Evolutionary conservation across 2,888 invertebrate species (phyloP), one percentile per base, ranked within the genome.

Genomic region (Acronicta alni): DNA sequence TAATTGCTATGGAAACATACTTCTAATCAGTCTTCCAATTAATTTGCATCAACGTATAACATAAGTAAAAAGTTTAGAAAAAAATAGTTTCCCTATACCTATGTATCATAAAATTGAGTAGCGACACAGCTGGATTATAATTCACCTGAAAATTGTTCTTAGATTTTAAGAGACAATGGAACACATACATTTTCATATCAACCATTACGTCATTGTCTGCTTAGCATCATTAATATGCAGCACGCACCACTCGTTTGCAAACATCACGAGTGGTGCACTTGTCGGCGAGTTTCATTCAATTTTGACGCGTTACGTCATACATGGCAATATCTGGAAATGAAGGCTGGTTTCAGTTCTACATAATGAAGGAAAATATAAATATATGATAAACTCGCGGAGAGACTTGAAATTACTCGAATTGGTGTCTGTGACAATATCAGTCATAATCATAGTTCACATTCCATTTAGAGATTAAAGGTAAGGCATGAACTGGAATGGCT

Each of bases 251-350:
- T 38, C 38, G 48, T 38, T 37, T n/a, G 23, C 8, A 7, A 39
- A 26, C 23, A 48, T 14, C 16, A 12, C 48, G 16, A 12, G n/a
- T 23, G 20, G n/a, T 23, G 20, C 37, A 23, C n/a, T 15, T 38
- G 12, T 23, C 38, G 16, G 5, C n/a, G n/a, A 48, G 20, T 47
- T 20, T 23, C 15, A 39, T 38, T 38, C 14, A 48, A 48, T 48
- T 48, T 14, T 38, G 23, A 38, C 15, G 16, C 12, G 16, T 35
- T n/a, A 35, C n/a, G n/a, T 35, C 14, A 35, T n/a, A n/a, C 38
- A 23, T n/a, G 6, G 6, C 15, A 15, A 15, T 15, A 38, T 20
- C 6, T 47, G 15, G 15, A 38, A 20, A 20, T 20, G 6, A 8
- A n/a, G 14, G 14, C 1, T 5, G 35, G 35, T 6, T 35, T n/a